Base-by-base conservation (phyloP, 2,888 invertebrate species). In the Calephelis perditalis region DNA sequence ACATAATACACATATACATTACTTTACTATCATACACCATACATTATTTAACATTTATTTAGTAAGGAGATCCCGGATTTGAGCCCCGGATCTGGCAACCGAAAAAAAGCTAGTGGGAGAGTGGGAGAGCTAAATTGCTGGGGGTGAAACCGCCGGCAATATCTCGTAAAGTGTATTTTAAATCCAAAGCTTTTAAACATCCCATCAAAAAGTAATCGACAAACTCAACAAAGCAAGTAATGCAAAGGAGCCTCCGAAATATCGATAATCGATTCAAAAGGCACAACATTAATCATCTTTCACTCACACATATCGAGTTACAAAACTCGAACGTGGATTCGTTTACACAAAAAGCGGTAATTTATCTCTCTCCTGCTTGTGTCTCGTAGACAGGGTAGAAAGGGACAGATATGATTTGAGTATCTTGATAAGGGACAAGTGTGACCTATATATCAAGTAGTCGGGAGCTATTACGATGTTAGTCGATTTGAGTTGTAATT, bases 381-480 rank as follows among this genome's bases (percentile, higher is more conserved):
- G 11, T 36, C 11, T 54, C 36, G 3, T 11, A n/a, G 35, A 11
- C n/a, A n/a, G 11, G 54, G n/a, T n/a, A n/a, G n/a, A 54, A 54
- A 54, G 54, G 36, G 54, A 54, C 11, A 54, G n/a, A 54, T 54
- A 36, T 52, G 52, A 35, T 52, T 52, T 52, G 11, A 35, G 26
- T 10, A 54, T 54, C 54, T 54, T 54, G 36, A 54, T 54, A 54
- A 54, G 35, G 49, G 35, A 54, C 36, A 35, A 54, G 35, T 54
- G 52, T 54, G 52, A 54, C 52, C 52, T 54, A 54, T 54, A 36
- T 54, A 54, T 54, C 36, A 54, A 54, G 52, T 54, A 54, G 52
- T n/a, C n/a, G 52, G 52, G 52, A 54, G 36, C n/a, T 54, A 54
- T 54, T n/a, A 36, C 52, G 36, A 36, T 26, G 6, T 36, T 11